Evolutionary conservation across 2,888 invertebrate species (phyloP).

Genomic region (Euphydryas editha): DNA sequence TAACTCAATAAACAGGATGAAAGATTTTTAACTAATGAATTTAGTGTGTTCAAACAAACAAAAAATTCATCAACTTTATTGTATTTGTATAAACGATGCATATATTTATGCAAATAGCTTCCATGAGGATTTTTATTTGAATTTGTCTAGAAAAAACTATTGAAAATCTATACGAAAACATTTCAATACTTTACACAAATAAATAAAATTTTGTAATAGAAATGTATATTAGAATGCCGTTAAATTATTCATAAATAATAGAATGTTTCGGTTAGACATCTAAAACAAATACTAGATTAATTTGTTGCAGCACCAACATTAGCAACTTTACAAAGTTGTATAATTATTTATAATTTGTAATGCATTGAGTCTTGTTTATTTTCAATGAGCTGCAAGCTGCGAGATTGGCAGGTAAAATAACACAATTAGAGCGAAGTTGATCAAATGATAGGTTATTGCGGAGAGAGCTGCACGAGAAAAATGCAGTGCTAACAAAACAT

Average conservation of each 20-base stretch:
- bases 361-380: constrained; percentile 23
- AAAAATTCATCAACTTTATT: too few species aligned
- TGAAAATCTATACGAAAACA: too few species aligned
- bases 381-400: constrained; percentile 14
- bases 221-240: not conserved
- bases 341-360: constrained; percentile 16
- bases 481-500: constrained; percentile 12
- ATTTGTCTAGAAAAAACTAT: too few species aligned
- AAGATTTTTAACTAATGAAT: too few species aligned
- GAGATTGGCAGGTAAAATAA: constrained; percentile 52
- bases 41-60: too few species aligned
- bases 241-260: not conserved
- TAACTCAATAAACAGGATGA: too few species aligned
- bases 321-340: constrained; percentile 15
- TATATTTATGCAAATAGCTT: too few species aligned
- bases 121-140: too few species aligned
- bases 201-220: too few species aligned
- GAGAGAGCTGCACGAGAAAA: constrained; percentile 62
- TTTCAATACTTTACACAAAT: too few species aligned
- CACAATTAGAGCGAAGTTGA: constrained; percentile 72
- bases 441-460: constrained; percentile 68
- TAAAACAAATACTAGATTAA: not conserved
- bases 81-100: too few species aligned
- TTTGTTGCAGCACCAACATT: not conserved
- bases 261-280: not conserved